Percentiles rank a stretch among this genome's conserved stretches.
Evolutionary conservation across 2,888 invertebrate genomes (phyloP).

Genomic region (Leuctra nigra): DNA sequence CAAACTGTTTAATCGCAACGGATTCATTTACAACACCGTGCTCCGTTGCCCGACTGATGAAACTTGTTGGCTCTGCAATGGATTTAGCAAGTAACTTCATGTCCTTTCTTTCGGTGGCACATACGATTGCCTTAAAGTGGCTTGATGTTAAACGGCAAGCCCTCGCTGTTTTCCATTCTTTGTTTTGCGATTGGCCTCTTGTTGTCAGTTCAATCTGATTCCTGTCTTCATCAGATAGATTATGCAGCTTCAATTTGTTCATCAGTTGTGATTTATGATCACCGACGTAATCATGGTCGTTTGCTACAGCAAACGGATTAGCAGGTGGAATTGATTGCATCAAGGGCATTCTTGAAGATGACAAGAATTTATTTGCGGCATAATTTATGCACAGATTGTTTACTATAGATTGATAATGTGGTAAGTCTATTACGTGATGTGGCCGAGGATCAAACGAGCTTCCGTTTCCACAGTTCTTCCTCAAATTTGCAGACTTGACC

Average conservation of each 20-base stretch:
- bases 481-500: slow-evolving; percentile 15
- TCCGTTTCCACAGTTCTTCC: neutral
- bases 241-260: neutral
- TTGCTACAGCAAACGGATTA: slow-evolving; percentile 17
- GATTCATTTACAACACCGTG: slow-evolving; percentile 10
- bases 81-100: neutral
- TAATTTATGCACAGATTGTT: slow-evolving; percentile 17
- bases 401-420: neutral
- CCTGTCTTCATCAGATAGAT: neutral
- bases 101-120: neutral
- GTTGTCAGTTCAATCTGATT: neutral
- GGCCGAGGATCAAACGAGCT: neutral
- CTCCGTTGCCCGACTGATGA: neutral
- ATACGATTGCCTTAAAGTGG: neutral
- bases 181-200: neutral
- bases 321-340: slow-evolving; percentile 17
- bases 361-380: slow-evolving; percentile 5
- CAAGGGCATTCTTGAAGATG: slow-evolving; percentile 7
- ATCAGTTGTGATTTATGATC: neutral
- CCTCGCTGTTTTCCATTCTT: neutral
- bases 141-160: neutral
- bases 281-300: slow-evolving; percentile 20
- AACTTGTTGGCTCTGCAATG: neutral
- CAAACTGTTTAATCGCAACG: slow-evolving; percentile 20
- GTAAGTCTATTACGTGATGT: neutral